Base-by-base conservation (phyloP, 1,140 invertebrate genomes). In the Drosophila jambulina region DNA sequence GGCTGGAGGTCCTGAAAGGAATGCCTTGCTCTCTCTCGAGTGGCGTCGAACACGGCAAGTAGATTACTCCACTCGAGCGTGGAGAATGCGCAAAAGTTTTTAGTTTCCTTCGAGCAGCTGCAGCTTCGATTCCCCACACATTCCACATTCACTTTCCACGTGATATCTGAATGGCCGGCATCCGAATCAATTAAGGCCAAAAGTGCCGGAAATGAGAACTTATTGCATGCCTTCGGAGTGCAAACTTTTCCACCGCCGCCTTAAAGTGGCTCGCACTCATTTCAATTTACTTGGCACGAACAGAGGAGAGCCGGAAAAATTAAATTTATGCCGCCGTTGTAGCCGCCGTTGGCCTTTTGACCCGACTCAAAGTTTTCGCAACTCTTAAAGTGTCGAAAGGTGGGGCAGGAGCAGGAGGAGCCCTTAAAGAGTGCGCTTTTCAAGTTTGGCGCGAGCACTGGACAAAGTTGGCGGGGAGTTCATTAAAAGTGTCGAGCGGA, bases 161-260 rank as follows among this genome's bases (percentile, higher is more conserved):
- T 25, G 12, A 12, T 48, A 23, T 17, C 34, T 29, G 42, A n/a
- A 12, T 15, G 23, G 17, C 27, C 36, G 48, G 63, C 43, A 61
- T 70, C 75, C 56, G 64, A 85, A 80, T 84, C 78, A 84, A 85
- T 84, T 84, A 85, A 63, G 38, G 38, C 59, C 68, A 59, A 77
- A 64, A 78, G 78, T 59, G 72, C 49, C 69, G 82, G 53, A 87
- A 87, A 87, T 88, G 80, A 88, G 70, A 87, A 87, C 77, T 87
- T 88, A 80, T 80, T 70, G 80, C 80, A 75, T 59, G 81, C 75
- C 88, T 71, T 19, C 27, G 2, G 49, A 85, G 42, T 62, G 54
- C 58, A 60, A 61, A 54, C 40, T 69, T 77, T 76, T 21, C 54
- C 72, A 36, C 49, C 58, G 49, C n/a, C 49, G 49, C 49, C 46